phyloP scores from a whole-genome alignment of 2,888 invertebrate species.

The Bursaphelenchus okinawaensis region DNA sequence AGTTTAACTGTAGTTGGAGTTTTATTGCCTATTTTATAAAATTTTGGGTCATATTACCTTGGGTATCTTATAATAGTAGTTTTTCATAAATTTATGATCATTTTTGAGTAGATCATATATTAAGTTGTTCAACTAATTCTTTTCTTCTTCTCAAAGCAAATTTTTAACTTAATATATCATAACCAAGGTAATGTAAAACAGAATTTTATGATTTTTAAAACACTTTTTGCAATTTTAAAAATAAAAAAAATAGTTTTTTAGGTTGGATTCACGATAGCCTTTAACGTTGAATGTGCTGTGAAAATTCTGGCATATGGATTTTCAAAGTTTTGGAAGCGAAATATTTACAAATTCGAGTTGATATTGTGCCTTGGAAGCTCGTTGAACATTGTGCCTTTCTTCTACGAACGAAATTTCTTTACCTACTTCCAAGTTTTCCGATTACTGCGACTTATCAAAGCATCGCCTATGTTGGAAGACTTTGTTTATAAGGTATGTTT shows the following conservation, averaged over 20 bases:
- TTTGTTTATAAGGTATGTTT: conserved; percentile 67
- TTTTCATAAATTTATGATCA: too few relatives aligned
- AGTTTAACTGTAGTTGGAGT: too few relatives aligned
- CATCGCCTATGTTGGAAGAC: conserved; percentile 94
- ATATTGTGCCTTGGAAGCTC: conserved; percentile 83
- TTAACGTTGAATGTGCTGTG: conserved; percentile 88
- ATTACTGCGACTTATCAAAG: conserved; percentile 89
- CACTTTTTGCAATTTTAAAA: neutral
- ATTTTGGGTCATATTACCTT: too few relatives aligned
- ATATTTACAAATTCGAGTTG: conserved; percentile 71
- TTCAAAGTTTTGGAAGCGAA: conserved; percentile 29
- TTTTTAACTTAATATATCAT: too few relatives aligned
- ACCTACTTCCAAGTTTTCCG: conserved; percentile 69
- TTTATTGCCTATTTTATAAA: too few relatives aligned
- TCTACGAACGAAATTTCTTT: conserved; percentile 81
- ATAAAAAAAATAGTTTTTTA: conserved; percentile 58
- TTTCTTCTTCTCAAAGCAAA: too few relatives aligned
- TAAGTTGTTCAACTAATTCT: too few relatives aligned
- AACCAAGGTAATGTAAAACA: too few relatives aligned
- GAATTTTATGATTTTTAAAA: too few relatives aligned
- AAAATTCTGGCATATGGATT: conserved; percentile 94
- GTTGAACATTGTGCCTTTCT: conserved; percentile 80
- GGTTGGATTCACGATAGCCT: conserved; percentile 86
- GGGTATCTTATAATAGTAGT: too few relatives aligned
- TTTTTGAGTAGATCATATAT: too few relatives aligned